phyloP scores from a whole-genome alignment of 2,888 invertebrate species.

The Sceliomorpha sp. region DNA sequence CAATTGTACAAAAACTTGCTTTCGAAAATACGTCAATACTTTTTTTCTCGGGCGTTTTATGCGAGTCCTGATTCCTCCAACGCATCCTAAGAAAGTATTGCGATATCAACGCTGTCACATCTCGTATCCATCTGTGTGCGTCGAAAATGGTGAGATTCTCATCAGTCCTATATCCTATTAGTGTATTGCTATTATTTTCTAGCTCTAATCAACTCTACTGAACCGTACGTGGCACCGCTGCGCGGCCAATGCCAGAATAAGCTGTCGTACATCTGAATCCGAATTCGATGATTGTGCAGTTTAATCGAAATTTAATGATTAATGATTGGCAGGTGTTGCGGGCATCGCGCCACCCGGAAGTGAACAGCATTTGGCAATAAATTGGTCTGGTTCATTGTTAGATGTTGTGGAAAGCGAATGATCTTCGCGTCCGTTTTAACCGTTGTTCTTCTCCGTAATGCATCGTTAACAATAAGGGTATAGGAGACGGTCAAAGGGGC shows the following conservation, averaged over 20 bases:
- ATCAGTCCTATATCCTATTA: slow-evolving; percentile 76
- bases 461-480: too few species aligned
- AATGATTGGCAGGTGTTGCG: slow-evolving; percentile 78
- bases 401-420: slow-evolving; percentile 64
- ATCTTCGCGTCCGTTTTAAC: slow-evolving; percentile 38
- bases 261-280: slow-evolving; percentile 70
- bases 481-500: not conserved
- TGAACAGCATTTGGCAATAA: slow-evolving; percentile 72
- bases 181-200: slow-evolving; percentile 76
- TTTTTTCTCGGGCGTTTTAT: slow-evolving; percentile 55
- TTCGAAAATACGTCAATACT: too few species aligned
- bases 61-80: slow-evolving; percentile 65
- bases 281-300: slow-evolving; percentile 63
- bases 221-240: slow-evolving; percentile 74
- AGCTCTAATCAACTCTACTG: slow-evolving; percentile 77
- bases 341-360: slow-evolving; percentile 72
- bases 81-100: slow-evolving; percentile 59
- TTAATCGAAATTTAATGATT: slow-evolving; percentile 68
- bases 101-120: slow-evolving; percentile 79
- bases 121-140: slow-evolving; percentile 79
- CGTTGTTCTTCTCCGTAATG: too few species aligned
- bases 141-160: slow-evolving; percentile 80
- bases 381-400: slow-evolving; percentile 72
- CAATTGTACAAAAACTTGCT: too few species aligned
- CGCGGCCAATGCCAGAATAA: slow-evolving; percentile 72